Evolutionary conservation across 2,888 invertebrate species (phyloP), one percentile per base, ranked within the genome.

Genomic region (Lycocerus yunnanus): DNA sequence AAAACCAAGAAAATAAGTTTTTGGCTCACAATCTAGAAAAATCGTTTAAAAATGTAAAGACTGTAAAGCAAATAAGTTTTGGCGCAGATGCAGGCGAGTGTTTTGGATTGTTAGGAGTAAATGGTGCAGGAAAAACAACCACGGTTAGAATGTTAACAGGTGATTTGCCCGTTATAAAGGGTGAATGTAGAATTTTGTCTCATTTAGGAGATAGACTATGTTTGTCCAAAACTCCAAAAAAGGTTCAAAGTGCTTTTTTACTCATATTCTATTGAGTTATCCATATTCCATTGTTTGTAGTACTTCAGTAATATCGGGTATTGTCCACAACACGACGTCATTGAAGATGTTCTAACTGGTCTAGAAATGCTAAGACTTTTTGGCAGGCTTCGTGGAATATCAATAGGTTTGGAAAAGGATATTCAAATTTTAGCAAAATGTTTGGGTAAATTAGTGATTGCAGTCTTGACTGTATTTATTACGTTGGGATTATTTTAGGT

Each of bases 251-350:
- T 16, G 3, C n/a, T n/a, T 66, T n/a, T 15, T 18, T 18, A 21
- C 8, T 43, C 8, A 5, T 5, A 43, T n/a, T 60, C 10, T 15
- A 59, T 15, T 15, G 9, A 1, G 5, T 16, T 60, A 15, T 60
- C n/a, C 16, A 15, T 4, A 16, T 10, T 60, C 11, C 15, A 10
- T 59, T 11, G 13, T 16, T n/a, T 60, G 60, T 86, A 94, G 92
- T 95, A 94, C 83, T 88, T 94, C 68, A 89, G 90, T 69, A 88
- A 90, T 76, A 90, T 97, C 84, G 95, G 96, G 21, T 97, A 97
- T 87, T 97, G 97, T 85, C 97, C 97, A 0, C 97, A 97, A 88
- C 93, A 92, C 85, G 93, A 94, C 86, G 95, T 95, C 0, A 86
- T 97, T 65, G 93, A 96, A 81, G 91, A 90, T 70, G 92, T 92